These are phyloP conservation scores for Ricordea florida DNA, from an alignment of 92 coral and sea anemone genomes.

Conservation along the genomic window DNA sequence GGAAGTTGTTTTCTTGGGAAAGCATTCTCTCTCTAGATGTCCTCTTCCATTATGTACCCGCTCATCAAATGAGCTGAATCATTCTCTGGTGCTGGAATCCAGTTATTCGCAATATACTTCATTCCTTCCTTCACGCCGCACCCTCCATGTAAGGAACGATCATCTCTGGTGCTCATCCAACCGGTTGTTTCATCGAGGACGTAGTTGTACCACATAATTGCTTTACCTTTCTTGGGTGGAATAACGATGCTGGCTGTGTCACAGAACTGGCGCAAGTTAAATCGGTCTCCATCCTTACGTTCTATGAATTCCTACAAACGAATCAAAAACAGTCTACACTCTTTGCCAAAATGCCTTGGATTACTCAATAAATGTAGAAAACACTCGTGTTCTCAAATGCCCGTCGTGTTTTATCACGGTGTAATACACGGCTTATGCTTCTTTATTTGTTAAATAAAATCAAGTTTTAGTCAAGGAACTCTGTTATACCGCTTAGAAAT, in stretches of 20 bases:
- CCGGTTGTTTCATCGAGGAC: constrained; percentile 81
- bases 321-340: background rate
- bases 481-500: background rate
- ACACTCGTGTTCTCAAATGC: too few species aligned
- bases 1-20: too few species aligned
- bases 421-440: too few species aligned
- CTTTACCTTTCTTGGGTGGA: constrained; percentile 93
- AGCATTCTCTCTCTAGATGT: too few species aligned
- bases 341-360: too few species aligned
- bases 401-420: too few species aligned
- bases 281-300: constrained; percentile 82
- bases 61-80: constrained; percentile 70
- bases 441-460: too few species aligned
- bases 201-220: constrained; percentile 97
- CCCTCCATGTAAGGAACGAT: constrained; percentile 91
- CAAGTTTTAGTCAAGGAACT: too few species aligned
- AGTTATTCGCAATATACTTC: constrained; percentile 93
- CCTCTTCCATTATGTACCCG: too few species aligned
- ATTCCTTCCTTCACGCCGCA: constrained; percentile 90
- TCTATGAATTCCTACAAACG: constrained; percentile 80
- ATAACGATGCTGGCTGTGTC: constrained; percentile 83
- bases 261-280: constrained; percentile 88
- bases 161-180: constrained; percentile 92
- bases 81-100: constrained; percentile 94
- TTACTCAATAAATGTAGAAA: too few species aligned